Percentiles rank a stretch among this genome's conserved stretches.
phyloP scores from a whole-genome alignment of 2,797 vertebrate species.

The Strix occidentalis region DNA sequence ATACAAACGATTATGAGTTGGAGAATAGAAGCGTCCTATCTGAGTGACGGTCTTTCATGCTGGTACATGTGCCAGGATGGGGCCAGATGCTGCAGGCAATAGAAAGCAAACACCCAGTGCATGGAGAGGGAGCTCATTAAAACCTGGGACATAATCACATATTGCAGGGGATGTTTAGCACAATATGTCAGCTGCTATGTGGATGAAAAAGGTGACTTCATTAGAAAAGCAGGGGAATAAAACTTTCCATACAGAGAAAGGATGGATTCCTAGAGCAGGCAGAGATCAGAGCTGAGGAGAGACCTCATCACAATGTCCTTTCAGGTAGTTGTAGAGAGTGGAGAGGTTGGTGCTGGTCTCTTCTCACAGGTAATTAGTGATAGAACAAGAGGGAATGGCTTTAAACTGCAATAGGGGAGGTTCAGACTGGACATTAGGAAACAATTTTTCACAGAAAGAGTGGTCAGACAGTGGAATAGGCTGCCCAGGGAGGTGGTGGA shows the following conservation, averaged over 20 bases:
- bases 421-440: too few species aligned
- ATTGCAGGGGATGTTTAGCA: background rate
- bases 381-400: too few species aligned
- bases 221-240: background rate
- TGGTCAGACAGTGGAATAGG: too few species aligned
- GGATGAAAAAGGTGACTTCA: background rate
- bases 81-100: background rate
- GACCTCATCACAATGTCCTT: too few species aligned
- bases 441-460: too few species aligned
- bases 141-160: background rate
- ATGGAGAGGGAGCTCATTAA: rapidly evolving
- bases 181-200: background rate
- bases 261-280: background rate
- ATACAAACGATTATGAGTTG: background rate
- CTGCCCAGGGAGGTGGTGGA: too few species aligned
- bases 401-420: too few species aligned
- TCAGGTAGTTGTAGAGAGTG: too few species aligned
- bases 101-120: background rate
- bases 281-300: background rate
- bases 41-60: background rate
- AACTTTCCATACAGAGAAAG: background rate
- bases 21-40: background rate
- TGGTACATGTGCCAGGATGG: background rate
- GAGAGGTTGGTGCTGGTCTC: too few species aligned
- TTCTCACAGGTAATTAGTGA: too few species aligned